phyloP scores from a whole-genome alignment of 53 echinoderm and acorn worm species.

The Echinometra lucunter region DNA sequence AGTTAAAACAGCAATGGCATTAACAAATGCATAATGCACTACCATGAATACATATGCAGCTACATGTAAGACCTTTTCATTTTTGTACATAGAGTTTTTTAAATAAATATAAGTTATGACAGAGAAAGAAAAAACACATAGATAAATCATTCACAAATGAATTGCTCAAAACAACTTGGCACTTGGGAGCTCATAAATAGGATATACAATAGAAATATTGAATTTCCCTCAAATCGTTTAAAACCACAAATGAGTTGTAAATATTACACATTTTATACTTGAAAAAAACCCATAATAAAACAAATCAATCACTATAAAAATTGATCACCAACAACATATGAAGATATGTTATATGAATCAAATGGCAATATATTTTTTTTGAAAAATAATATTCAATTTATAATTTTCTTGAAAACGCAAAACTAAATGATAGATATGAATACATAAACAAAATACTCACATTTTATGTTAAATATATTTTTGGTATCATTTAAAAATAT shows the following conservation, averaged over 20 bases:
- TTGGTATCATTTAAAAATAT: conserved; percentile 11
- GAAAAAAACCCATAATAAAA: background rate
- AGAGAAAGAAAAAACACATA: conserved; percentile 12
- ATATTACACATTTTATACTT: background rate
- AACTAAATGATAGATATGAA: conserved; percentile 12
- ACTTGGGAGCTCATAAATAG: conserved; percentile 49
- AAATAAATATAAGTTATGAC: conserved; percentile 36
- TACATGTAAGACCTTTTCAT: conserved; percentile 41
- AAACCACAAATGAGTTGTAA: conserved; percentile 13
- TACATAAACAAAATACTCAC: conserved; percentile 29
- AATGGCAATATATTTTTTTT: background rate
- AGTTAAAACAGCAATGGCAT: background rate
- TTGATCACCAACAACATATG: background rate
- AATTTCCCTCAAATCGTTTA: background rate
- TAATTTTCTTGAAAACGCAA: conserved; percentile 30
- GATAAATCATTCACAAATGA: conserved; percentile 33
- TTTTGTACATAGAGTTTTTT: conserved; percentile 16
- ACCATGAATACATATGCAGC: conserved; percentile 52
- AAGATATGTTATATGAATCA: background rate
- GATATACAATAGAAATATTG: background rate
- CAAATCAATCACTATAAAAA: background rate
- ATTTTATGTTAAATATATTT: background rate
- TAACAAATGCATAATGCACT: conserved; percentile 45
- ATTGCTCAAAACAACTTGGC: conserved; percentile 57
- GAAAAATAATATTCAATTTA: conserved; percentile 5